Conservation (phyloP, 2,797 vertebrate species). For the Platyrinchus mystaceus region DNA sequence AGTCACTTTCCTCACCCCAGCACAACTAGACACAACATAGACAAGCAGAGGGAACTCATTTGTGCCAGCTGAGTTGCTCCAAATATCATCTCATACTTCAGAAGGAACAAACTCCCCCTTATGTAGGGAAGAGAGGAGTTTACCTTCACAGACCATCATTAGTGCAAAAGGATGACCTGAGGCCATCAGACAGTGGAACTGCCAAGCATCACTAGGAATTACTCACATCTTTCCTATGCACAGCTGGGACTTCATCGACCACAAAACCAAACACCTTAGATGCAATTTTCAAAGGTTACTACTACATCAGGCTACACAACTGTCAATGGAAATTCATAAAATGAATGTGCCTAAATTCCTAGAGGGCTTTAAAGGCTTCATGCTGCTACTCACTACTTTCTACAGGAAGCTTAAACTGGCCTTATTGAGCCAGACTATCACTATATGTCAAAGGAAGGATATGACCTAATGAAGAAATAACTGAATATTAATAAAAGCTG, state of each 20-base stretch:
- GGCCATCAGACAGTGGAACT: neutral
- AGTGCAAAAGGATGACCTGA: neutral
- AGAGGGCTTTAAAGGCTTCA: neutral
- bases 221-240: neutral
- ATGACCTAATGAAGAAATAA: neutral
- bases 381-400: neutral
- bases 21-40: neutral
- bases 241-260: neutral
- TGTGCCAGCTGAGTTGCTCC: neutral
- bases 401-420: neutral
- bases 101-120: neutral
- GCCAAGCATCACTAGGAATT: neutral
- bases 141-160: neutral
- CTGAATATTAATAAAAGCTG: neutral
- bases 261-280: neutral
- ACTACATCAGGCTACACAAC: neutral
- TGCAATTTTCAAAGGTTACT: slow-evolving; percentile 13
- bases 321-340: neutral
- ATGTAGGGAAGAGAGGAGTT: neutral
- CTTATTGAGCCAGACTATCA: neutral
- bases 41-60: neutral
- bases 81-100: neutral
- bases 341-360: neutral
- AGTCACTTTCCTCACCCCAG: neutral
- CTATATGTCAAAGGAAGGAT: neutral